Conservation (phyloP, 2,888 invertebrate species). For the Sarcophaga caerulescens region DNA sequence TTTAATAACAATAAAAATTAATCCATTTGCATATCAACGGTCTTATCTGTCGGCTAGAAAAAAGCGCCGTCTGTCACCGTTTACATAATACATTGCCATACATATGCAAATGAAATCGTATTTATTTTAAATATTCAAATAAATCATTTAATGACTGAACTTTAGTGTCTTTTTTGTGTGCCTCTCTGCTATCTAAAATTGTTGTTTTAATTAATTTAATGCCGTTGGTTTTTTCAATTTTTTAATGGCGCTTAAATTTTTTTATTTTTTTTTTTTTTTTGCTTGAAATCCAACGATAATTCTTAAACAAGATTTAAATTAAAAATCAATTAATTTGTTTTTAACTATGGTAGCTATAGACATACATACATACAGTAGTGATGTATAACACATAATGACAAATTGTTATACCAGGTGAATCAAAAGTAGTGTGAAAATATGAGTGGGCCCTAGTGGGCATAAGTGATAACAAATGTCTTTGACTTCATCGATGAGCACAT, state of each 20-base stretch:
- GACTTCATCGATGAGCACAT: too few species aligned
- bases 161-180: neutral
- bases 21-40: conserved; percentile 35
- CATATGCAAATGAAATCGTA: neutral
- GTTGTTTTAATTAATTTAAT: neutral
- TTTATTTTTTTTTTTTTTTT: neutral
- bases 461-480: too few species aligned
- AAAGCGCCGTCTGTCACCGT: neutral
- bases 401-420: too few species aligned
- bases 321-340: neutral
- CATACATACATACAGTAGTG: too few species aligned
- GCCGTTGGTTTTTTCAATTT: neutral
- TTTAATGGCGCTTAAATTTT: conserved; percentile 10
- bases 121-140: conserved; percentile 9
- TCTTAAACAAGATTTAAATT: neutral
- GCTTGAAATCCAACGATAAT: conserved; percentile 1
- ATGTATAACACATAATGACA: too few species aligned
- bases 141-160: neutral
- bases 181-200: neutral
- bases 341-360: too few species aligned
- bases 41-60: conserved; percentile 17
- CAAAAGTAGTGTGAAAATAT: too few species aligned
- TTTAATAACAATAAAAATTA: neutral
- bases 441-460: too few species aligned
- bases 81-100: conserved; percentile 10